Conservation (phyloP, 2,888 invertebrate genomes). For the Epinotia ramella region DNA sequence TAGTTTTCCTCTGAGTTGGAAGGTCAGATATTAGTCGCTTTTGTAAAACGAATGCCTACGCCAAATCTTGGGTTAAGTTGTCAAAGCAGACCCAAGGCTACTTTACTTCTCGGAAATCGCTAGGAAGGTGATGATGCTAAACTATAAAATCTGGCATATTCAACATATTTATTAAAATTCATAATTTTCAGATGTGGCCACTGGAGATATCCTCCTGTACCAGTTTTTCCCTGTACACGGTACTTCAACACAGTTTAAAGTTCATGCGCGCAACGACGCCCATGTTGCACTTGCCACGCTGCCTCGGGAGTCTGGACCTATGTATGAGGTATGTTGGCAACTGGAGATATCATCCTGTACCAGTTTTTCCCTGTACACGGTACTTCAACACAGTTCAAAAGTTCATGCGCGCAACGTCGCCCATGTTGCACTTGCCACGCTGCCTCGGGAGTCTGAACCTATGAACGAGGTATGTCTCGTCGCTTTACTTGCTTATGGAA, state of each 20-base stretch:
- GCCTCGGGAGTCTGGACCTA: slow-evolving; percentile 18
- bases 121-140: no score
- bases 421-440: slow-evolving; percentile 15
- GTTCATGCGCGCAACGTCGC: slow-evolving; percentile 20
- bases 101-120: no score
- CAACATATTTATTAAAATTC: background rate
- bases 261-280: slow-evolving; percentile 18
- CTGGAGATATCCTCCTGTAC: slow-evolving; percentile 15
- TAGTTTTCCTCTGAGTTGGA: no score
- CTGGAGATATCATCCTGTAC: slow-evolving; percentile 11
- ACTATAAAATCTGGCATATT: no score
- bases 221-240: slow-evolving; percentile 23
- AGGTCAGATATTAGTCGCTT: no score
- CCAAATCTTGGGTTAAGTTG: no score
- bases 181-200: slow-evolving; percentile 12
- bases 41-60: no score
- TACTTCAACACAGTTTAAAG: slow-evolving; percentile 11
- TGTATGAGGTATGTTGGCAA: no score
- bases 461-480: slow-evolving; percentile 23
- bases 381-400: slow-evolving; percentile 6
- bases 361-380: slow-evolving; percentile 8
- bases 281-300: slow-evolving; percentile 17
- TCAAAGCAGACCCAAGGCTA: no score
- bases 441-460: slow-evolving; percentile 18
- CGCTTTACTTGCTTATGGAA: no score